Evolutionary conservation across 1,140 invertebrate genomes (phyloP), one percentile per base, ranked within the genome.

Genomic region (Platyura marginata): DNA sequence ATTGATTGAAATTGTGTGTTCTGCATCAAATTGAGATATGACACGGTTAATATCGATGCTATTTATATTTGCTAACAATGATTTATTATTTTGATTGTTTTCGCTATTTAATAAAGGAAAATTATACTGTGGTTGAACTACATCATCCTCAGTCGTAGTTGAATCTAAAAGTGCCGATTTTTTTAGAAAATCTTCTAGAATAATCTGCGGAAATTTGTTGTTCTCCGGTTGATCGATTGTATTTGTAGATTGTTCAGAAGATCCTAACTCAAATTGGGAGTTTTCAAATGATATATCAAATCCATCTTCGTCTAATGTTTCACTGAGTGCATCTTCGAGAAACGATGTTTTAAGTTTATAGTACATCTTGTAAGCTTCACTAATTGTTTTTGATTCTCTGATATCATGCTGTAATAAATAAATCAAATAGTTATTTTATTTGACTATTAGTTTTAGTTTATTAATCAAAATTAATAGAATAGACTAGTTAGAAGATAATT

Each of bases 311-410:
- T 61, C 52, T 45, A 56, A 41, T 36, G 59, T 54, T 48, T 66
- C 64, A 40, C 64, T 52, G 32, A 64, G 56, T 9, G 54, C 51
- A 49, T 77, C 71, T 53, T 82, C 77, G 23, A 85, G 64, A 35
- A 72, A 72, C 36, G 66, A 63, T 21, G 77, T 80, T 66, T 86
- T 87, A 2, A 85, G 52, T 48, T 78, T 70, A 64, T 79, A 85
- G 58, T 88, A 87, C 48, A 72, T 76, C 61, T 80, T 81, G 49
- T 89, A 88, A 0, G 82, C 77, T 52, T 79, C 68, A 51, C 74
- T 71, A 34, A 86, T 79, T 42, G 72, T 69, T 16, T 75, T 70
- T 19, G 83, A 82, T 58, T 74, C 72, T 50, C 74, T 74, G 34
- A 88, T 84, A 54, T 89, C 83, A 57, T 77, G 71, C 75, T 81